These are phyloP conservation scores for Tenthredo amoena DNA, from an alignment of 2,888 invertebrate genomes.

Conservation along the genomic window DNA sequence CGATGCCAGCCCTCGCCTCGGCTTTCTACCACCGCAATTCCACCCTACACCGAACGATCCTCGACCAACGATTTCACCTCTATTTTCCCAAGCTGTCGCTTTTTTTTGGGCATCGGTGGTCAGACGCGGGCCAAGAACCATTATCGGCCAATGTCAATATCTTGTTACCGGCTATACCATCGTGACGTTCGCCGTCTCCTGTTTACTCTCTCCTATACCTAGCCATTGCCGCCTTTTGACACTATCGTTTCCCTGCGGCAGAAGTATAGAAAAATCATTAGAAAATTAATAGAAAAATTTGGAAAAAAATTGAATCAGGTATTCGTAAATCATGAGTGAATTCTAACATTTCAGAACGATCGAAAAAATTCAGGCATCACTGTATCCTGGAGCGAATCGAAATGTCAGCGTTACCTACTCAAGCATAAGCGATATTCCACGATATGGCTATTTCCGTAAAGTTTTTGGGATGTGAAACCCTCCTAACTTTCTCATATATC, in stretches of 20 bases:
- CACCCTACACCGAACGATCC: slow-evolving; percentile 52
- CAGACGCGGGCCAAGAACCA: slow-evolving; percentile 68
- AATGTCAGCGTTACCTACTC: not conserved
- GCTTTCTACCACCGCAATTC: slow-evolving; percentile 40
- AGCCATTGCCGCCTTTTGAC: slow-evolving; percentile 59
- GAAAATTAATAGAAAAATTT: not conserved
- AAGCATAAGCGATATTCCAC: not conserved
- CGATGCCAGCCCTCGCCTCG: slow-evolving; percentile 22
- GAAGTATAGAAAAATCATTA: not conserved
- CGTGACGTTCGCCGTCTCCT: slow-evolving; percentile 69
- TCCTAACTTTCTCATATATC: not conserved
- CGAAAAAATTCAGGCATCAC: not conserved
- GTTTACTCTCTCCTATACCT: slow-evolving; percentile 69
- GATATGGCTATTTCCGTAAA: not conserved
- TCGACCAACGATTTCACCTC: slow-evolving; percentile 70
- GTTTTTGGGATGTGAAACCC: slow-evolving; percentile 1
- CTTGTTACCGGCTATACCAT: slow-evolving; percentile 70
- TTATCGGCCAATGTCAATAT: slow-evolving; percentile 74
- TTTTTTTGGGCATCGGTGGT: slow-evolving; percentile 65
- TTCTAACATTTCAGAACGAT: not conserved
- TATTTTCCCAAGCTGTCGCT: slow-evolving; percentile 71
- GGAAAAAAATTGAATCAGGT: not conserved
- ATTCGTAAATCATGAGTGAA: not conserved
- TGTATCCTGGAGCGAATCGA: not conserved
- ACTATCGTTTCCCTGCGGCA: slow-evolving; percentile 53